Evolutionary conservation across 2,113 vertebrate species (phyloP).

Genomic region (Plotosus lineatus): DNA sequence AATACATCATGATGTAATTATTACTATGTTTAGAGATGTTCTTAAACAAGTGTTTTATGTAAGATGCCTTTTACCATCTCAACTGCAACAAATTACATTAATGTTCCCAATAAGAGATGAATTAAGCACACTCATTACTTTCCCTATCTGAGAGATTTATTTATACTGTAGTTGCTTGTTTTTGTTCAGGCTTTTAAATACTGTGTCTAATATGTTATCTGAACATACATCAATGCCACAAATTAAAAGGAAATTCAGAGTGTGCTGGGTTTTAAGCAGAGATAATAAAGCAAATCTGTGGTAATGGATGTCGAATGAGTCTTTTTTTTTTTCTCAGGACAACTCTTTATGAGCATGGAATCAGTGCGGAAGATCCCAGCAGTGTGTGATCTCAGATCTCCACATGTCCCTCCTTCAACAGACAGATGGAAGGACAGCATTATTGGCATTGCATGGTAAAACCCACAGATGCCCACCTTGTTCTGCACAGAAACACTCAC

Average conservation of each 20-base stretch:
- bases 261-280: background rate
- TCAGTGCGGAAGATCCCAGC: background rate
- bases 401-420: background rate
- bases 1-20: background rate
- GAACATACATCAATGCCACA: background rate
- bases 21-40: background rate
- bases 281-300: background rate
- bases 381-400: background rate
- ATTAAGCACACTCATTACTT: background rate
- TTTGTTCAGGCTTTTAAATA: background rate
- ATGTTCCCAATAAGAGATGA: background rate
- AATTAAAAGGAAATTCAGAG: background rate
- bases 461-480: background rate
- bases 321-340: background rate
- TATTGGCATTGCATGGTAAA: background rate
- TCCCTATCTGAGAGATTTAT: background rate
- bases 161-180: background rate
- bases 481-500: background rate
- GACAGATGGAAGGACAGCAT: conserved; percentile 18
- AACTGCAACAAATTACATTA: background rate
- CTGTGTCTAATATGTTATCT: background rate
- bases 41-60: background rate
- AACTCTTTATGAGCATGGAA: background rate
- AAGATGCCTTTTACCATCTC: background rate
- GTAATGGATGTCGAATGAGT: background rate